Evolutionary conservation across 1,140 invertebrate genomes (phyloP).

Genomic region (Glossosoma conforme): DNA sequence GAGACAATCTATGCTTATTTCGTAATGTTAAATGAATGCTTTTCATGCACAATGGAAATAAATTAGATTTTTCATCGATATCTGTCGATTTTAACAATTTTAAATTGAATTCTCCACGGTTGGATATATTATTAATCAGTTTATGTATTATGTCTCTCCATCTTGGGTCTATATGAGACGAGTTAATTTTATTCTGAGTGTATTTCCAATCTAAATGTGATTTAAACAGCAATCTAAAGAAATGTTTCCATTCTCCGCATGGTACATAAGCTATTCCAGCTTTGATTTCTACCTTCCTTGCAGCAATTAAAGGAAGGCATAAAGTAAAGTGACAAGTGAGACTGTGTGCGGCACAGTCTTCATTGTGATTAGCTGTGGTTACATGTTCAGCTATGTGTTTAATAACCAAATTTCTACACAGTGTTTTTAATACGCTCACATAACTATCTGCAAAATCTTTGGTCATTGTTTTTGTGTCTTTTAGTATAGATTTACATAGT

Average conservation of each 20-base stretch:
- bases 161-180: constrained; percentile 42
- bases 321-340: constrained; percentile 49
- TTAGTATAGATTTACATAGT: constrained; percentile 41
- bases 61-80: constrained; percentile 49
- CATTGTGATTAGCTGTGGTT: constrained; percentile 31
- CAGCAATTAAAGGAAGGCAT: constrained; percentile 48
- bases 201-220: constrained; percentile 44
- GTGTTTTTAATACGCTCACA: constrained; percentile 32
- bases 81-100: constrained; percentile 40
- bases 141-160: constrained; percentile 42
- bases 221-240: constrained; percentile 47
- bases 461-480: constrained; percentile 24
- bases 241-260: constrained; percentile 54
- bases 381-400: constrained; percentile 39
- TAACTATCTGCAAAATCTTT: constrained; percentile 23
- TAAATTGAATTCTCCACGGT: no score
- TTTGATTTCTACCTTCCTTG: constrained; percentile 46
- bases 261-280: constrained; percentile 48
- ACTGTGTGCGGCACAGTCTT: constrained; percentile 33
- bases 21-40: constrained; percentile 60
- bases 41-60: constrained; percentile 74
- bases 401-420: constrained; percentile 38
- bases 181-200: constrained; percentile 34
- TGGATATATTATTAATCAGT: constrained; percentile 31
- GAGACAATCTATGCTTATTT: constrained; percentile 64